Evolutionary conservation across 2,888 invertebrate species (phyloP).

Genomic region (Brachyptera putata): DNA sequence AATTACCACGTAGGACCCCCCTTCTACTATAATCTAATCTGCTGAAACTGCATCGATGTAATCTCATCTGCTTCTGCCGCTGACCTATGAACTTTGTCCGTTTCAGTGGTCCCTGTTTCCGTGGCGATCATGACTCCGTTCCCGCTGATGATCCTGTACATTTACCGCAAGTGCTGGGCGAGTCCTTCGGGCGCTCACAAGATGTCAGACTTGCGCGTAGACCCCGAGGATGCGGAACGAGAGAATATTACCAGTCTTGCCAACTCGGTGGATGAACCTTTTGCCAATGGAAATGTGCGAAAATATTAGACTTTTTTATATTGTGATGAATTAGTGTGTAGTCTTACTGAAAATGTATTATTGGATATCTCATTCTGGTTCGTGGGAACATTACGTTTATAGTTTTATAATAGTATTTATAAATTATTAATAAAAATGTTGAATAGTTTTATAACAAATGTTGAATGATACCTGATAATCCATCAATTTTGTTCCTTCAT

Average conservation of each 20-base stretch:
- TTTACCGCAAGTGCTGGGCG: conserved; percentile 19
- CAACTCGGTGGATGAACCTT: neutral
- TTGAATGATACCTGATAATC: no score
- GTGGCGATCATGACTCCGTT: conserved; percentile 92
- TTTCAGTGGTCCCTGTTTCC: conserved; percentile 77
- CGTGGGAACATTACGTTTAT: neutral
- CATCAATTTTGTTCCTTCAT: no score
- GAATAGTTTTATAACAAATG: no score
- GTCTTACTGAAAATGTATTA: neutral
- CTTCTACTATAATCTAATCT: no score
- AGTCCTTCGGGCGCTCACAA: neutral
- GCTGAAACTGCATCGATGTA: no score
- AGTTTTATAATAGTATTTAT: conserved; percentile 16
- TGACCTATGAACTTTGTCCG: no score
- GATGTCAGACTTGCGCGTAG: neutral
- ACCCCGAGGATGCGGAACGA: neutral
- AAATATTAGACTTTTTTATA: conserved; percentile 5
- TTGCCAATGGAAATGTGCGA: neutral
- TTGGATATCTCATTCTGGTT: no score
- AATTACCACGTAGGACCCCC: no score
- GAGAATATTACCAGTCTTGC: neutral
- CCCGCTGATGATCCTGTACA: conserved; percentile 62
- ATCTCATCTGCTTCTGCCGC: no score
- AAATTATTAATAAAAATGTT: conserved; percentile 7
- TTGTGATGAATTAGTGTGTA: no score